Evolutionary conservation across 2,113 vertebrate species (phyloP).

Genomic region (Pipra filicauda): DNA sequence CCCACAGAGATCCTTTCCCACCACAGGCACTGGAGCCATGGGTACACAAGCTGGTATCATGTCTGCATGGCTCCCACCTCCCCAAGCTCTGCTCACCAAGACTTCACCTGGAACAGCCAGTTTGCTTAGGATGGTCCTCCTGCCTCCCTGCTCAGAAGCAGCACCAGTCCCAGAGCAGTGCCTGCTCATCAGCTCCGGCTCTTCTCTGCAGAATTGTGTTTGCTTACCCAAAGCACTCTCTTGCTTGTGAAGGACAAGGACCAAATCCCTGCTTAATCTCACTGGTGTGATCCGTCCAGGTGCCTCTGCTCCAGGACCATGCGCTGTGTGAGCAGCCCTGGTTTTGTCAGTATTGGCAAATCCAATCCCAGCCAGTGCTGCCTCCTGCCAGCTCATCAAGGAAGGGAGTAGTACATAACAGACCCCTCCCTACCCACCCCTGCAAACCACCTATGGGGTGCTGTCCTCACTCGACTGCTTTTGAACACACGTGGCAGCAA

Average conservation of each 20-base stretch:
- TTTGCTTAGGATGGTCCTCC: background rate
- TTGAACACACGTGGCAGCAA: background rate
- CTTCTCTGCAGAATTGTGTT: fast-evolving
- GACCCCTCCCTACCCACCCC: background rate
- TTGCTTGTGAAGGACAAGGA: background rate
- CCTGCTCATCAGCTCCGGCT: fast-evolving
- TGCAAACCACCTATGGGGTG: background rate
- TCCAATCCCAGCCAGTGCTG: background rate
- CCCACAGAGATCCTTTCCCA: background rate
- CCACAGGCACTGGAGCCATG: fast-evolving
- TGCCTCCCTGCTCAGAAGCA: background rate
- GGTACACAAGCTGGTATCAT: background rate
- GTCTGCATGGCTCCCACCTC: background rate
- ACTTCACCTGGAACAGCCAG: background rate
- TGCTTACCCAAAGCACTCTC: background rate
- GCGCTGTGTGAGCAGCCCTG: background rate
- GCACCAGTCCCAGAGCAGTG: background rate
- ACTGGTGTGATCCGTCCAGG: fast-evolving
- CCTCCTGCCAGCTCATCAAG: background rate
- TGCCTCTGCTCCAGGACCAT: background rate
- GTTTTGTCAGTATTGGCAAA: background rate
- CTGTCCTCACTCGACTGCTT: background rate
- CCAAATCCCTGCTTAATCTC: background rate
- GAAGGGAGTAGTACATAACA: background rate
- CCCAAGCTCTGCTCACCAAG: background rate